Conservation (phyloP, 2,797 vertebrate genomes). For the Podargus strigoides region DNA sequence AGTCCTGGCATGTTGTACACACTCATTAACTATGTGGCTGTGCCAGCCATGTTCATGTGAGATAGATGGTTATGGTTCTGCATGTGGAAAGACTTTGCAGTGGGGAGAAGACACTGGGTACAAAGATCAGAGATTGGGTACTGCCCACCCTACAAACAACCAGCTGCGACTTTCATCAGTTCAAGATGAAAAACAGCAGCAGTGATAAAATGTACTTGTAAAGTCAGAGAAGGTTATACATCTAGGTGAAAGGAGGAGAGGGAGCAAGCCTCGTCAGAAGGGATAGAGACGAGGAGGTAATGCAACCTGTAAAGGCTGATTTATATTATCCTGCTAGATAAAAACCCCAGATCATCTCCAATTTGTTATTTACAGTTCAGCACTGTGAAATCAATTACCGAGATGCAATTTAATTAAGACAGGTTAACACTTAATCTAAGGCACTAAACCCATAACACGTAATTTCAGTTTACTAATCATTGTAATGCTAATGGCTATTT, state of each 20-base stretch:
- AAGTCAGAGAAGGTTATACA: not conserved
- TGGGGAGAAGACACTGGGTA: not conserved
- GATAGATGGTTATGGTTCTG: not conserved
- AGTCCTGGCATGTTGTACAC: accelerated
- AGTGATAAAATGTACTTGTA: accelerated
- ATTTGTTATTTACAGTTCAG: constrained; percentile 54
- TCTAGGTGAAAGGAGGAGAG: not conserved
- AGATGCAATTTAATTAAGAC: constrained; percentile 60
- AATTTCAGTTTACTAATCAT: constrained; percentile 52
- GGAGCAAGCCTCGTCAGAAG: not conserved
- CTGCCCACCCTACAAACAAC: accelerated
- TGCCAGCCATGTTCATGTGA: accelerated
- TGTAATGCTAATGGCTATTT: constrained; percentile 45
- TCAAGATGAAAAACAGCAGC: not conserved
- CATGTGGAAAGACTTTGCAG: accelerated
- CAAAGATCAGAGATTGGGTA: accelerated
- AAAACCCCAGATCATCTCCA: not conserved
- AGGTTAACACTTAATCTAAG: constrained; percentile 59
- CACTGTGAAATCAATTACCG: constrained; percentile 53
- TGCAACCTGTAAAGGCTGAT: not conserved
- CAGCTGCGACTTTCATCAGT: not conserved
- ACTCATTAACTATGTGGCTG: accelerated
- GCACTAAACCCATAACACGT: constrained; percentile 22
- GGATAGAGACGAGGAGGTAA: not conserved
- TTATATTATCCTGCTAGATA: not conserved